These are phyloP conservation scores for Drosophila parabipectinata DNA, from an alignment of 1,140 invertebrate species.

Conservation along the genomic window DNA sequence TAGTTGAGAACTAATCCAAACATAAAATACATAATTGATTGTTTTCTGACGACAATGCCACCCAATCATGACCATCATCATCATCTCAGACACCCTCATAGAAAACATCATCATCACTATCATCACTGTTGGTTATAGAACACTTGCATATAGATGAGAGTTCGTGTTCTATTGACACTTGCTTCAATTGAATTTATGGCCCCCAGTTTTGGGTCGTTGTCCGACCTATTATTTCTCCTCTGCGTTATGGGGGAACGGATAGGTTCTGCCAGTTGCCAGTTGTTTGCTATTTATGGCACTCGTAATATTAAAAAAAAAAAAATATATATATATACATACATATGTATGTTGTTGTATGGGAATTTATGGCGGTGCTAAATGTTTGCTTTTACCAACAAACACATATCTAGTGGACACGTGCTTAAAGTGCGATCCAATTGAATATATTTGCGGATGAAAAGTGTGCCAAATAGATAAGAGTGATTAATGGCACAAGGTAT, in stretches of 20 bases:
- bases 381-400: slow-evolving; percentile 10
- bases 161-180: slow-evolving; percentile 70
- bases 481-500: slow-evolving; percentile 2
- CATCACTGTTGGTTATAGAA: slow-evolving; percentile 1
- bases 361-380: slow-evolving; percentile 36
- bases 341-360: slow-evolving; percentile 11
- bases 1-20: slow-evolving; percentile 41
- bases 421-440: slow-evolving; percentile 20
- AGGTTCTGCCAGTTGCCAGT: slow-evolving; percentile 37
- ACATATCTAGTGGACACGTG: slow-evolving; percentile 25
- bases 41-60: slow-evolving; percentile 26
- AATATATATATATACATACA: not conserved
- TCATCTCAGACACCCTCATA: not conserved
- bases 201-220: slow-evolving; percentile 58
- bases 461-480: slow-evolving; percentile 21
- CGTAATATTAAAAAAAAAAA: slow-evolving; percentile 31
- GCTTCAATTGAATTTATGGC: slow-evolving; percentile 66
- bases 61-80: slow-evolving; percentile 2
- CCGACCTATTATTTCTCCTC: slow-evolving; percentile 41
- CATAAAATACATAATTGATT: slow-evolving; percentile 67
- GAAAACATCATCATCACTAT: slow-evolving; percentile 4
- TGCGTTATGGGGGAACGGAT: slow-evolving; percentile 3
- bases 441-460: slow-evolving; percentile 15
- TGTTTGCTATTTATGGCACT: slow-evolving; percentile 44
- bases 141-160: slow-evolving; percentile 44